phyloP scores from a whole-genome alignment of 2,888 invertebrate species.

The Drosophila greeni region DNA sequence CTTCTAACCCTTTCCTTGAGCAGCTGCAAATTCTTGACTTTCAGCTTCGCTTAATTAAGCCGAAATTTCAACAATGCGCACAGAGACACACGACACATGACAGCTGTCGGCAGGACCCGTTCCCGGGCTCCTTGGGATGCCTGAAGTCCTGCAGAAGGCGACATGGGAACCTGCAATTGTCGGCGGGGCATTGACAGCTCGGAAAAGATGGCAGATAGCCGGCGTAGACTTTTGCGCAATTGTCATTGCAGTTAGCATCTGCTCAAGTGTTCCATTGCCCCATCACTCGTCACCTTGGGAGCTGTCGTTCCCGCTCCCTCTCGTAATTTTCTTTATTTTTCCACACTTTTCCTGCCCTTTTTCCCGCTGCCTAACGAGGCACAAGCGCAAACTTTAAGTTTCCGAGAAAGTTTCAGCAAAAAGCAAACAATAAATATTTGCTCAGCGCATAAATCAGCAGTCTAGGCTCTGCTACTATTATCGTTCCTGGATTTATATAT shows the following conservation, averaged over 20 bases:
- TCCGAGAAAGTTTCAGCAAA: slow-evolving; percentile 30
- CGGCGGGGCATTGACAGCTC: slow-evolving; percentile 59
- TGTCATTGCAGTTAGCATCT: slow-evolving; percentile 63
- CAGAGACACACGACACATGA: slow-evolving; percentile 23
- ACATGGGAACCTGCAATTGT: slow-evolving; percentile 54
- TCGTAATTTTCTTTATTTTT: slow-evolving; percentile 7
- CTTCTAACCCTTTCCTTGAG: neutral
- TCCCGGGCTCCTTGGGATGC: slow-evolving; percentile 5
- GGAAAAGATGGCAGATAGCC: slow-evolving; percentile 25
- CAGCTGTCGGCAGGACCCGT: slow-evolving; percentile 18
- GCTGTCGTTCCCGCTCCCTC: neutral
- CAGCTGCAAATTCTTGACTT: slow-evolving; percentile 48
- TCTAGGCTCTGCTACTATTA: slow-evolving; percentile 66
- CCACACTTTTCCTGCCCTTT: neutral
- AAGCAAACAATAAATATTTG: slow-evolving; percentile 59
- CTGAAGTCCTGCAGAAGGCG: neutral
- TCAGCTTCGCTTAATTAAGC: slow-evolving; percentile 67
- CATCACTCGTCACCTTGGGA: slow-evolving; percentile 26
- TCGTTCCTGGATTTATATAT: slow-evolving; percentile 40
- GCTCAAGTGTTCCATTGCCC: slow-evolving; percentile 38
- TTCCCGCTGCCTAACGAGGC: slow-evolving; percentile 28
- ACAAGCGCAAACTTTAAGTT: slow-evolving; percentile 44
- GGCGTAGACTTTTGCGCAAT: slow-evolving; percentile 52
- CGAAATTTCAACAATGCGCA: slow-evolving; percentile 64
- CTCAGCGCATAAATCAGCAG: slow-evolving; percentile 62